Conservation (phyloP, 1,140 invertebrate species). For the Cecropterus lyciades region DNA sequence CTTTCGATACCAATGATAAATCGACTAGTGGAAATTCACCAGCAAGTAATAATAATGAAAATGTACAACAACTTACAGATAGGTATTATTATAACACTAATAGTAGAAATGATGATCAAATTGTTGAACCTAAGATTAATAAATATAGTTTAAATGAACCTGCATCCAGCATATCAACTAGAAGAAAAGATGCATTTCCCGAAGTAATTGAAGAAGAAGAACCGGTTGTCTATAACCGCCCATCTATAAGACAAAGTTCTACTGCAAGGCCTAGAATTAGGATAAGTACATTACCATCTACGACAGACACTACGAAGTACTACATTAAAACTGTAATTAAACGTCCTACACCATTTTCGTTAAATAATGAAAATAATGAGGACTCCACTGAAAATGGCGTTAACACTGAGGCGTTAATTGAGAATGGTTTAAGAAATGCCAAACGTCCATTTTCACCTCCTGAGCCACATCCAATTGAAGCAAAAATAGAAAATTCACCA, state of each 20-base stretch:
- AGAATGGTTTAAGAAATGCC: conserved; percentile 43
- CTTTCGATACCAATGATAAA: conserved; percentile 54
- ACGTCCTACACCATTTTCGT: conserved; percentile 56
- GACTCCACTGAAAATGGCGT: conserved; percentile 39
- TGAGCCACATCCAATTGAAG: neutral
- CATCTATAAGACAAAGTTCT: conserved; percentile 24
- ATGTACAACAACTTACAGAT: conserved; percentile 44
- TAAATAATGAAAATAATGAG: conserved; percentile 42
- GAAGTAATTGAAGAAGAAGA: conserved; percentile 51
- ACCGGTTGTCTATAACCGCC: conserved; percentile 30
- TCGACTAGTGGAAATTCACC: conserved; percentile 38
- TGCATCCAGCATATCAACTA: conserved; percentile 36
- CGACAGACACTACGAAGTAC: conserved; percentile 63
- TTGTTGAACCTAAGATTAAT: conserved; percentile 2
- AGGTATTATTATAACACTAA: conserved; percentile 50
- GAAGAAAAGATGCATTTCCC: conserved; percentile 47
- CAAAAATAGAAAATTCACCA: conserved; percentile 27
- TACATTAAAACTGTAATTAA: conserved; percentile 72
- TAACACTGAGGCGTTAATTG: conserved; percentile 40
- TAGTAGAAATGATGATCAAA: conserved; percentile 34
- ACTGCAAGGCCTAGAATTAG: conserved; percentile 42
- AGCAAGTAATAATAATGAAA: conserved; percentile 42
- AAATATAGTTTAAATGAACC: conserved; percentile 13
- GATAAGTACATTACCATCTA: conserved; percentile 44
- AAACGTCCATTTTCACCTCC: conserved; percentile 5